Percentiles rank a stretch among this genome's conserved stretches.
Conservation (phyloP, 1,140 invertebrate species). For the Lucilia cuprina region DNA sequence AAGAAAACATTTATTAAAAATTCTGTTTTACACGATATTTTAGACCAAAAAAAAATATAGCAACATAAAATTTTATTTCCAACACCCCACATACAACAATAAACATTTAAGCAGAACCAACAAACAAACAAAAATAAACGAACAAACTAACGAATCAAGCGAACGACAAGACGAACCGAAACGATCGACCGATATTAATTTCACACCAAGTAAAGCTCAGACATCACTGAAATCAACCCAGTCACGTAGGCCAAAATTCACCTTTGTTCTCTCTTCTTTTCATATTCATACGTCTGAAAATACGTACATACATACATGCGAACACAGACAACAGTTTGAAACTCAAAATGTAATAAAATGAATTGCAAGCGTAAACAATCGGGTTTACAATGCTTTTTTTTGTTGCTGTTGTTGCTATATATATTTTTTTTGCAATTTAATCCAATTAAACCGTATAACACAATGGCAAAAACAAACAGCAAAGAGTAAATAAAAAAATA, state of each 20-base stretch:
- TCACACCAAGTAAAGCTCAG: constrained; percentile 19
- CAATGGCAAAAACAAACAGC: neutral
- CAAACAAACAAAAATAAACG: neutral
- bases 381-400: neutral
- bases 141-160: neutral
- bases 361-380: neutral
- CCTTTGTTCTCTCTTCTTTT: constrained; percentile 18
- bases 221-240: constrained; percentile 21
- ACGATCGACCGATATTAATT: neutral
- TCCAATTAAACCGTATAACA: constrained; percentile 4
- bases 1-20: neutral
- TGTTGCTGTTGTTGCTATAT: neutral
- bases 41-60: neutral
- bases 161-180: neutral
- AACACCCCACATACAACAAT: neutral
- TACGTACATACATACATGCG: no score
- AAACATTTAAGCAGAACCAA: neutral
- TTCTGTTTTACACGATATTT: neutral
- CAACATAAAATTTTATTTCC: neutral
- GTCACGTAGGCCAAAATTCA: constrained; percentile 32
- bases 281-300: neutral
- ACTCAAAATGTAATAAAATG: neutral
- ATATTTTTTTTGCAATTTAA: constrained; percentile 8
- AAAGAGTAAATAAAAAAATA: neutral
- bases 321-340: neutral